phyloP scores from a whole-genome alignment of 2,113 vertebrate species.

The Rhadina sibilatrix region DNA sequence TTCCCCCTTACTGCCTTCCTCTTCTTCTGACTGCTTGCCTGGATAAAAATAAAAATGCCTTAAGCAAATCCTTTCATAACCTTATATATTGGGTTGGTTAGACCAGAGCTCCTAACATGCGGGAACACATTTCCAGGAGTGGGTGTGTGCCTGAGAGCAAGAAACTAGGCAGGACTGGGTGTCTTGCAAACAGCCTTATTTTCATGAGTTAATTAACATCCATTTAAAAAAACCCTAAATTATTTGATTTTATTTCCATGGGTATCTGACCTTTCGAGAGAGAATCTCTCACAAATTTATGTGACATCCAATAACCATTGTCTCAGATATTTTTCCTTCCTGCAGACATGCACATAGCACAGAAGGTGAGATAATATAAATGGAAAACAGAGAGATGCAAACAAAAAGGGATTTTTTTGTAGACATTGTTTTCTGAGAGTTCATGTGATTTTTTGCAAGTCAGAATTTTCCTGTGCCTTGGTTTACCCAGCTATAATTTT shows the following conservation, averaged over 20 bases:
- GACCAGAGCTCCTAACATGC: conserved; percentile 22
- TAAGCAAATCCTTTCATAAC: conserved; percentile 63
- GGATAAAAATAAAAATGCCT: conserved; percentile 57
- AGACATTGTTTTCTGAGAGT: background rate
- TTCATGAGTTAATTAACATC: background rate
- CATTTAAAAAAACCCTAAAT: background rate
- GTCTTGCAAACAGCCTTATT: background rate
- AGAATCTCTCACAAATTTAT: background rate
- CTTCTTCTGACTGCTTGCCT: background rate
- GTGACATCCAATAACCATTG: background rate
- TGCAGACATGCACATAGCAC: background rate
- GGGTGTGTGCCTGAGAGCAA: conserved; percentile 29
- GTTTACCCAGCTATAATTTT: background rate
- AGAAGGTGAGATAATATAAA: background rate
- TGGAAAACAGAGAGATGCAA: background rate
- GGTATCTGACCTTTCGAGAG: background rate
- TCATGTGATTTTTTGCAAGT: background rate
- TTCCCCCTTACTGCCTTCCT: background rate
- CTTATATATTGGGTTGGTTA: conserved; percentile 3
- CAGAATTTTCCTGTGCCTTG: background rate
- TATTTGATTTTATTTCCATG: background rate
- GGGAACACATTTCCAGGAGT: conserved; percentile 54
- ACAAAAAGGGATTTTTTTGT: background rate
- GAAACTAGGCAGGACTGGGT: background rate
- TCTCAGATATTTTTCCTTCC: background rate